phyloP scores from a whole-genome alignment of 2,113 vertebrate species.

The Coptodon rendalli region DNA sequence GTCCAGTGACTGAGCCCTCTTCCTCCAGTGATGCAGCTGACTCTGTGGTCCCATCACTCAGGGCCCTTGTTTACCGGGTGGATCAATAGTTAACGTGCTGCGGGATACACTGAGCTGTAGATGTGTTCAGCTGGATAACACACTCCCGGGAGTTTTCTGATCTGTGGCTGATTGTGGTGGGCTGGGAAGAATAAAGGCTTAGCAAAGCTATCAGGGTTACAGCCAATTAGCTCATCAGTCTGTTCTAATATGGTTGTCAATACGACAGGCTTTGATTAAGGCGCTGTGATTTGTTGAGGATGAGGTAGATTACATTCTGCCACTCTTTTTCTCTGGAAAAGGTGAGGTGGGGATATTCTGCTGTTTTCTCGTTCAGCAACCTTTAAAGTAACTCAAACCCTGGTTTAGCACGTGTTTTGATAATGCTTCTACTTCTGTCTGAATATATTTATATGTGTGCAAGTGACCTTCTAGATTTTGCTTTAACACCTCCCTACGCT shows the following conservation, averaged over 20 bases:
- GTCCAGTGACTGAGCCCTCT: conserved; percentile 40
- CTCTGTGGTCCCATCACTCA: conserved; percentile 60
- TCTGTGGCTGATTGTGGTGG: conserved; percentile 5
- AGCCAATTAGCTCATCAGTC: conserved; percentile 46
- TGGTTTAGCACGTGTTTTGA: neutral
- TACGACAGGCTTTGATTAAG: conserved; percentile 9
- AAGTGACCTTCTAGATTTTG: neutral
- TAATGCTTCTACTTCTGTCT: neutral
- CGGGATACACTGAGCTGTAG: conserved; percentile 26
- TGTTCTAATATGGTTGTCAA: conserved; percentile 29
- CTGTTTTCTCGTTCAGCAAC: neutral
- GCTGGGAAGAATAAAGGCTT: conserved; percentile 21
- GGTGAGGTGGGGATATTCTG: neutral
- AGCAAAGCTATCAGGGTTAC: conserved; percentile 4
- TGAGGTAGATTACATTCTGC: neutral
- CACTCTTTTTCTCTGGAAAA: neutral
- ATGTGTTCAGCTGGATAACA: conserved; percentile 28
- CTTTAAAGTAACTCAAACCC: neutral
- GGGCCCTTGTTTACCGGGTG: conserved; percentile 40
- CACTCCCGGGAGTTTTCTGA: conserved; percentile 13
- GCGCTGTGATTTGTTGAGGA: conserved; percentile 21
- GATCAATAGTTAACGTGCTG: conserved; percentile 61
- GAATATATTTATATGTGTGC: neutral
- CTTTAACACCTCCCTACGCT: neutral
- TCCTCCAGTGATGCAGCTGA: conserved; percentile 25